Base-by-base conservation (phyloP, 2,113 vertebrate genomes). In the Megaleporinus macrocephalus region DNA sequence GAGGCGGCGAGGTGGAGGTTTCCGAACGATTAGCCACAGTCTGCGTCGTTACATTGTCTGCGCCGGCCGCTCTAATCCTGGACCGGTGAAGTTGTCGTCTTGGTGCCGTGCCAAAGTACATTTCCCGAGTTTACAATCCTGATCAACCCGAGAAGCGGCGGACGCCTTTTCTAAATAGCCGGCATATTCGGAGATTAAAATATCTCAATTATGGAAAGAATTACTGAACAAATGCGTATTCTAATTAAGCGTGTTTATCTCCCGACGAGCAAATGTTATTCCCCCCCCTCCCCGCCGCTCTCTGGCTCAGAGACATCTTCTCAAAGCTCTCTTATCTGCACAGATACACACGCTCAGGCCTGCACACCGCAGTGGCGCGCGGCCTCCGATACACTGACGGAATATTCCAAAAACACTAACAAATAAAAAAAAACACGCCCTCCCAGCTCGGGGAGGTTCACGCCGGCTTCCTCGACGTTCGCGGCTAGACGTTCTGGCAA, bases 221-320 rank as follows among this genome's bases (percentile, higher is more conserved):
- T 88, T 86, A 85, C 73, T 82, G 81, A 85, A 85, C 86, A 84
- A 87, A 84, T 81, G 80, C 72, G 79, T 79, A 80, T 80, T 89
- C 80, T 80, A 88, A 84, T 88, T 89, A 87, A 84, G 68, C 74
- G 36, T 81, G 76, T 87, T 85, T 87, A 86, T 90, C 88, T 86
- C 79, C 76, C 76, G 79, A 88, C 84, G 82, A 85, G 86, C 78
- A 88, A 86, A 86, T 80, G 76, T 84, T 72, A 81, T 80, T 49
- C 51, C 62, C 69, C 51, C 76, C 79, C 36, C 74, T 12, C 47
- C 76, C 63, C 27, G n/a, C 66, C 59, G 80, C 76, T 62, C 22
- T 78, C 81, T 55, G 51, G 59, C 80, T 83, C 69, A 78, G 82
- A 59, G 49, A 73, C 81, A 47, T 85, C 76, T 73, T 79, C 78